phyloP scores from a whole-genome alignment of 2,113 vertebrate genomes.

The Neogale vison region DNA sequence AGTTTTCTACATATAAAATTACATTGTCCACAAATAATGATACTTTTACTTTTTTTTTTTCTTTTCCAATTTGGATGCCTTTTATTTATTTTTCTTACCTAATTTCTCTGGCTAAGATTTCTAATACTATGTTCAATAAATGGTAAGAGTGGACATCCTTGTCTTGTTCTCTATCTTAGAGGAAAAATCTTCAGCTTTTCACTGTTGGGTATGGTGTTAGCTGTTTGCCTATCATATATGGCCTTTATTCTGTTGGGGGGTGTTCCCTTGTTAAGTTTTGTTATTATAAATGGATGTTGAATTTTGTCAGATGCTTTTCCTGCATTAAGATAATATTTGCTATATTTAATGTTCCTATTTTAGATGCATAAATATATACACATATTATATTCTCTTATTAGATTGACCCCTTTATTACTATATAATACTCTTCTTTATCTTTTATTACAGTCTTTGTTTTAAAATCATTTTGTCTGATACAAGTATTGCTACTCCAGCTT shows the following conservation, averaged over 20 bases:
- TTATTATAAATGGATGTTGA: not conserved
- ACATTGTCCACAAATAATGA: not conserved
- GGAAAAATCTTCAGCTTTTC: not conserved
- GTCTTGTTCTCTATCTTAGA: not conserved
- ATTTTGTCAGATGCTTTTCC: not conserved
- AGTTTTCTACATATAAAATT: not conserved
- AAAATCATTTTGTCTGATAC: not conserved
- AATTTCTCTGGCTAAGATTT: not conserved
- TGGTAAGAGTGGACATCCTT: not conserved
- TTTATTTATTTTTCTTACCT: not conserved
- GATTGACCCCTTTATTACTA: not conserved
- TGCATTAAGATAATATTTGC: not conserved
- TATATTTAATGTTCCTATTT: not conserved
- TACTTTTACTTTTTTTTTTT: not conserved
- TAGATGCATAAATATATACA: not conserved
- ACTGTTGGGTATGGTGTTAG: not conserved
- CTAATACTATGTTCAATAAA: not conserved
- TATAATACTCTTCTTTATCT: not conserved
- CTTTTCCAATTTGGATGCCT: not conserved
- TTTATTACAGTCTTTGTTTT: not conserved
- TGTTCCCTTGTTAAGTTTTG: not conserved
- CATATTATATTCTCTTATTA: not conserved
- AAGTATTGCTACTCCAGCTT: not conserved
- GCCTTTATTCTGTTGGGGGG: not conserved
- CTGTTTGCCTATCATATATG: not conserved